These are phyloP conservation scores for Alviniconcha strummeri DNA, from an alignment of 2,888 invertebrate genomes.

Conservation along the genomic window DNA sequence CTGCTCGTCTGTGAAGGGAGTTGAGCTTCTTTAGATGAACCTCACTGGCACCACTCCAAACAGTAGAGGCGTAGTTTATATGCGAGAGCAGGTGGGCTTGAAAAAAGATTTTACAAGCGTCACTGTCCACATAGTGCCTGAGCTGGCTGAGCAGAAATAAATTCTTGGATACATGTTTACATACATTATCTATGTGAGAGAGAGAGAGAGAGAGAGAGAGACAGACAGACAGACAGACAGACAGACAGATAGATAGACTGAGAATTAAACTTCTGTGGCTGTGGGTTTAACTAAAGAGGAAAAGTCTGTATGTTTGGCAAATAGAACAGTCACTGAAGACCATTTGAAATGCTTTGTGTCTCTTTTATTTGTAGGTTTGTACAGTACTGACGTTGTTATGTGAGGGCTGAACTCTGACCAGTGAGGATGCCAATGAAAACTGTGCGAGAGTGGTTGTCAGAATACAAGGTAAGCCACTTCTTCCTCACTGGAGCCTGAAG, in stretches of 20 bases:
- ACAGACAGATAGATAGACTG: constrained; percentile 3
- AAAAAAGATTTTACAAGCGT: too few species aligned
- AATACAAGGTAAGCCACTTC: constrained; percentile 57
- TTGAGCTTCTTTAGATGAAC: too few species aligned
- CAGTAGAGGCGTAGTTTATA: too few species aligned
- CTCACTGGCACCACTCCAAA: too few species aligned
- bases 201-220: constrained; percentile 30
- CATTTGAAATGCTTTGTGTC: neutral
- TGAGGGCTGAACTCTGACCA: neutral
- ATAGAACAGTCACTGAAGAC: neutral
- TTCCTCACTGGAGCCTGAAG: neutral
- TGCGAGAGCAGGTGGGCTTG: too few species aligned
- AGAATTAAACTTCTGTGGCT: neutral
- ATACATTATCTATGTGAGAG: too few species aligned
- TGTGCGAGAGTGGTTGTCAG: constrained; percentile 60
- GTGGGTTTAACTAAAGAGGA: neutral
- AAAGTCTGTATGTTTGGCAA: neutral
- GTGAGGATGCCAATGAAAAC: constrained; percentile 43
- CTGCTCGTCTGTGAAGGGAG: too few species aligned
- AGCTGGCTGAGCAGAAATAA: too few species aligned
- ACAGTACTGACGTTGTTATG: constrained; percentile 30
- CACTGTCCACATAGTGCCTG: too few species aligned
- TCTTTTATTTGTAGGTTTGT: neutral
- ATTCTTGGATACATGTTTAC: too few species aligned
- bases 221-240: constrained; percentile 32